Evolutionary conservation across 2,113 vertebrate species (phyloP).

Genomic region (Etheostoma spectabile): DNA sequence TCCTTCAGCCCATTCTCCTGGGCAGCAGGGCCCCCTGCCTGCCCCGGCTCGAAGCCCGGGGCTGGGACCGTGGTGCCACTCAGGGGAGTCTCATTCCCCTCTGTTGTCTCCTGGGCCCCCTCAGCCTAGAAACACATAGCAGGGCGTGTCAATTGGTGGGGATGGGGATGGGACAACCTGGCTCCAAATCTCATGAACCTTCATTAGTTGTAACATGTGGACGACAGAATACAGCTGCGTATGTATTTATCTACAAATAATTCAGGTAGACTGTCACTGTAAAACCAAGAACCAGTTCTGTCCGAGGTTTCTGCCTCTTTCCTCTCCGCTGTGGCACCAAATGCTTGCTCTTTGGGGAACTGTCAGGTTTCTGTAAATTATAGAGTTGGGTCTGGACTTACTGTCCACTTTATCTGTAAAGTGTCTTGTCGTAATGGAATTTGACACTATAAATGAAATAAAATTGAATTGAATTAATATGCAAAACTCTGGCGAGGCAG

Average conservation of each 20-base stretch:
- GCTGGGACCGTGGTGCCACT: slow-evolving; percentile 76
- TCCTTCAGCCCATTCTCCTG: slow-evolving; percentile 90
- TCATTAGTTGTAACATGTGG: background rate
- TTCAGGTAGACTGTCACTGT: background rate
- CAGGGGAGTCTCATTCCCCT: slow-evolving; percentile 80
- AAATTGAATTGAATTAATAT: no score
- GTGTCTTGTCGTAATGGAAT: no score
- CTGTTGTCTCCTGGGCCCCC: slow-evolving; percentile 85
- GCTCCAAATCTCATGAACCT: slow-evolving; percentile 33
- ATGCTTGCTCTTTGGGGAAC: no score
- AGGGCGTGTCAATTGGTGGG: slow-evolving; percentile 70
- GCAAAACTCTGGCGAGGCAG: background rate
- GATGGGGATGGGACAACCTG: slow-evolving; percentile 58
- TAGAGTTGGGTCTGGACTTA: no score
- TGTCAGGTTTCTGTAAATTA: no score
- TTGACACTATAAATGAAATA: no score
- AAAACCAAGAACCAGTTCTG: no score
- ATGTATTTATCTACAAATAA: background rate
- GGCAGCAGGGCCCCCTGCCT: slow-evolving; percentile 71
- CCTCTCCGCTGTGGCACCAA: no score
- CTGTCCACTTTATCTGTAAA: no score
- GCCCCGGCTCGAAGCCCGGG: slow-evolving; percentile 57
- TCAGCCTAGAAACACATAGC: slow-evolving; percentile 90
- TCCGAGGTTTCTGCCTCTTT: no score
- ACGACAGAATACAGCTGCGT: background rate